Base-by-base conservation (phyloP, 2,888 invertebrate genomes). In the Xylophagus ater region DNA sequence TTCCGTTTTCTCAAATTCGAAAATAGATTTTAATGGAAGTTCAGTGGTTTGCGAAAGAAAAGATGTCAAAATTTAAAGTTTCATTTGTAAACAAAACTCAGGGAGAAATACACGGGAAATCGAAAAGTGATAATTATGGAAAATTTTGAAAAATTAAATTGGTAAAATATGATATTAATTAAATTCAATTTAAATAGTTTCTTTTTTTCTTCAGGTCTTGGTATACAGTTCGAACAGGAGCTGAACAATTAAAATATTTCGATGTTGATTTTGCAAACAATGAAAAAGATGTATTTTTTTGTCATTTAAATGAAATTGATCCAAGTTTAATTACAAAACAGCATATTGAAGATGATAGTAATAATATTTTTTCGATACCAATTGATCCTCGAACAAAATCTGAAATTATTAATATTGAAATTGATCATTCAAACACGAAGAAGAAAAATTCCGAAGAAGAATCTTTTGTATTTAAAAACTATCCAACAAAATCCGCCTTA, bases 301-400 rank as follows among this genome's bases (percentile, higher is more conserved):
- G 32, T n/a, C 18, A 20, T 18, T n/a, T 32, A 19, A 32, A 32
- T 12, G 32, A 32, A 4, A 32, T 32, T 13, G 32, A 32, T n/a
- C 20, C 32, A 2, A 7, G 4, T n/a, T 4, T 32, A 10, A 6
- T 14, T 7, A 6, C 6, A 4, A n/a, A n/a, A 4, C 10, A 4
- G 10, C 12, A 12, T 18, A 15, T n/a, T 8, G 30, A 30, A 5
- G 19, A 19, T 19, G 18, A 20, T 19, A 12, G n/a, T 18, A 10
- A 19, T 10, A 3, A 17, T 18, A 19, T 18, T 20, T n/a, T 19
- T 4, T 12, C n/a, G n/a, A n/a, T 12, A 6, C 32, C 32, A 18
- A 32, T 20, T 6, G 32, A 32, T 32, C 32, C 32, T 2, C 10
- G 32, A 18, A 30, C 14, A 8, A 6, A n/a, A 15, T 5, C 12